A percentile compares a stretch with the other conserved stretches of the same genome.
These are phyloP conservation scores for Centropus bengalensis DNA, from an alignment of 2,113 vertebrate genomes.

Conservation along the genomic window DNA sequence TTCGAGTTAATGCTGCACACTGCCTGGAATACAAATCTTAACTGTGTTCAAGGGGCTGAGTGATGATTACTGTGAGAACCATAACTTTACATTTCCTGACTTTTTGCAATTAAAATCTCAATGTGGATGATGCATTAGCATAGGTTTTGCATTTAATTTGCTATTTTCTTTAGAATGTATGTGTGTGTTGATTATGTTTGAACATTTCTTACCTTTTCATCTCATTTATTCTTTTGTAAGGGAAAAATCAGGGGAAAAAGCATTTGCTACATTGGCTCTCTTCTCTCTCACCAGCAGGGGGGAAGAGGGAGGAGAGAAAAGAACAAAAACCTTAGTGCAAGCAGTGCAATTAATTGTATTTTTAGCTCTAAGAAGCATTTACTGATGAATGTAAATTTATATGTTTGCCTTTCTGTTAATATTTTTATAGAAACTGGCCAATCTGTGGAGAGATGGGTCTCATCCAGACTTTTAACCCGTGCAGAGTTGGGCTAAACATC, in stretches of 20 bases:
- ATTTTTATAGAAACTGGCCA: neutral
- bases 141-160: conserved; percentile 73
- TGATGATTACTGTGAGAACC: conserved; percentile 60
- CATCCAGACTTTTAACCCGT: neutral
- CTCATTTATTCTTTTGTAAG: conserved; percentile 65
- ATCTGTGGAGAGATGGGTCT: neutral
- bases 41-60: conserved; percentile 50
- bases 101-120: conserved; percentile 76
- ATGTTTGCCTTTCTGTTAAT: neutral
- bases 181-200: conserved; percentile 60
- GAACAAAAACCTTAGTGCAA: conserved; percentile 10
- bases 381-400: neutral
- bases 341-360: conserved; percentile 31
- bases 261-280: conserved; percentile 22
- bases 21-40: conserved; percentile 66
- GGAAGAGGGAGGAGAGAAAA: neutral
- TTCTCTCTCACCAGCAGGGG: neutral
- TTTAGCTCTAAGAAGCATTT: conserved; percentile 43
- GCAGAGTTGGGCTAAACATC: neutral
- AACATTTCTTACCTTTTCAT: conserved; percentile 62
- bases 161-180: conserved; percentile 61
- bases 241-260: conserved; percentile 39
- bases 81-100: conserved; percentile 71
- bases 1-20: neutral
- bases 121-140: conserved; percentile 71